Base-by-base conservation (phyloP, 2,888 invertebrate genomes). In the Arge pagana region DNA sequence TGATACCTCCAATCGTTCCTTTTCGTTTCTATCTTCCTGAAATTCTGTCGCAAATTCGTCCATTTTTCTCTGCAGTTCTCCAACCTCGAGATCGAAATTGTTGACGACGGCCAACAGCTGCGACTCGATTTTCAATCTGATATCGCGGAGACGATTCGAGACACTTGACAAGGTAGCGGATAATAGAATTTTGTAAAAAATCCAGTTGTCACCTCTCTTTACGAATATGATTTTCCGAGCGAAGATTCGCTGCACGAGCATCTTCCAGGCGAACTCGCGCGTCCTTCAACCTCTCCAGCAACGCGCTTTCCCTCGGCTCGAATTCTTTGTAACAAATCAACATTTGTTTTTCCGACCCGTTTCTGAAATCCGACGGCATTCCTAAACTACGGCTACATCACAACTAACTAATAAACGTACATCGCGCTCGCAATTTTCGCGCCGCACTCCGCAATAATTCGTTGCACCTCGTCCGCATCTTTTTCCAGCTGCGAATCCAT, bases 41-140 rank as follows among this genome's bases (percentile, higher is more conserved):
- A 41, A 59, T 54, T 62, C 53, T 19, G 39, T 23, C 5, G 24
- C 35, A 3, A 63, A 26, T 21, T 55, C 40, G 7, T 62, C 59
- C 16, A 51, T 54, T 30, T 24, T 21, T 21, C 35, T 41, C 41
- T 62, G 58, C 11, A 52, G 50, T 11, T 57, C 63, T 3, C 41
- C 51, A 2, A 62, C 50, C 39, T 65, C 61, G 3, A 56, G 42
- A 19, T 65, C 61, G 31, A 51, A 65, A 40, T 63, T 65, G 15
- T 39, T 55, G 18, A 62, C 55, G 8, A 62, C 21, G 10, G 54
- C 56, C n/a, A 53, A 28, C 6, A 65, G 53, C 35, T 63, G 62
- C 2, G 60, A 58, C 40, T 64, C 64, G 5, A 54, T 30, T 54
- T 64, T 64, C 13, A 61, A 55, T 51, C 63, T 64, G 19, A 1